These are phyloP conservation scores for Hippocampus comes DNA, from an alignment of 2,113 vertebrate genomes.

Conservation along the genomic window DNA sequence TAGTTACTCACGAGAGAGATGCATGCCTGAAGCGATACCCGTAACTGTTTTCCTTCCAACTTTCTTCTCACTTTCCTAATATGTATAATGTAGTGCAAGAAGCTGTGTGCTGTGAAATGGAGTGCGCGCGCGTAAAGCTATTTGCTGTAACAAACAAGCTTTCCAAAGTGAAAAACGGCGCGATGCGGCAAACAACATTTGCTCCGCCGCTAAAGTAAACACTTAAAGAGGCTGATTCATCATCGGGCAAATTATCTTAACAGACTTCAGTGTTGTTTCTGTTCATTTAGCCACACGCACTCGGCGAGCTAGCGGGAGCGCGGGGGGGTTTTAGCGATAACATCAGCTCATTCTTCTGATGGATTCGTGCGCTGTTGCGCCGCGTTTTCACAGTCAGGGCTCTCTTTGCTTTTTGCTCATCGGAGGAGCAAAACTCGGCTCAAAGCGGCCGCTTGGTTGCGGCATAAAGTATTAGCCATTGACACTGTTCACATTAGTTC, in stretches of 20 bases:
- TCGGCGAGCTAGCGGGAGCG: background rate
- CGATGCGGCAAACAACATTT: background rate
- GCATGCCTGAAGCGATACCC: background rate
- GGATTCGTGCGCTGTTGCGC: background rate
- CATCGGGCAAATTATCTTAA: background rate
- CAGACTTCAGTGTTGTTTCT: background rate
- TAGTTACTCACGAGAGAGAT: background rate
- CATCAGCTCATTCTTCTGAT: slow-evolving; percentile 5
- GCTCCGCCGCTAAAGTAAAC: background rate
- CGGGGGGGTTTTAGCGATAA: background rate
- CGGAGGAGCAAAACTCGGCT: background rate
- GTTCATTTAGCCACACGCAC: background rate
- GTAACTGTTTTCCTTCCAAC: background rate
- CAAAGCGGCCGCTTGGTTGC: background rate
- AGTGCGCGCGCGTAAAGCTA: background rate
- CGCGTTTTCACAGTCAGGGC: background rate
- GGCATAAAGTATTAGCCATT: background rate
- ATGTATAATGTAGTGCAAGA: background rate
- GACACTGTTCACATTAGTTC: background rate
- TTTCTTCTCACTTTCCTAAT: background rate
- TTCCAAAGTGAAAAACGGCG: slow-evolving; percentile 1
- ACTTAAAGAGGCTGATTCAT: slow-evolving; percentile 2
- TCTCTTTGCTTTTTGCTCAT: background rate
- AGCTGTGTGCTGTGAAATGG: background rate
- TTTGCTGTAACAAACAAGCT: background rate